Conservation (phyloP, 2,888 invertebrate species). For the Eulithis prunata region DNA sequence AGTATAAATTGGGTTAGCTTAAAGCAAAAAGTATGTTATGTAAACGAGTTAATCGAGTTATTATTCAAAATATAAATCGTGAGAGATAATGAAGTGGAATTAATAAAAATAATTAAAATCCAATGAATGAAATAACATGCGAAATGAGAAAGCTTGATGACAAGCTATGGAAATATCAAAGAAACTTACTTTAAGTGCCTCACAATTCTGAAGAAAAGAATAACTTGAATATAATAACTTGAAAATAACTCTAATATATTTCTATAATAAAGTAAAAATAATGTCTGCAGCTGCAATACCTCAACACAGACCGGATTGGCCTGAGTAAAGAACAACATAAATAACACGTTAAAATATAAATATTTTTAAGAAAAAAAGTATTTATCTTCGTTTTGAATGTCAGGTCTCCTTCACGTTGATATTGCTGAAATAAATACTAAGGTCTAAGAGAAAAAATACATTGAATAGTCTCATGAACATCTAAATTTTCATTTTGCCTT, state of each 20-base stretch:
- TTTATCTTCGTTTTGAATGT: neutral
- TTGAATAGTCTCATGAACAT: conserved; percentile 34
- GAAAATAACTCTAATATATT: conserved; percentile 7
- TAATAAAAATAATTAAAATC: neutral
- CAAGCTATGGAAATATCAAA: conserved; percentile 34
- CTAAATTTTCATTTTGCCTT: neutral
- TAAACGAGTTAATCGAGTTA: conserved; percentile 22
- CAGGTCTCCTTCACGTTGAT: conserved; percentile 1
- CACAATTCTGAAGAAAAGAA: conserved; percentile 42
- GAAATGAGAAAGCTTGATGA: conserved; percentile 38
- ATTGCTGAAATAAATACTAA: conserved; percentile 32
- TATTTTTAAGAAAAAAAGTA: neutral
- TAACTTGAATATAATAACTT: conserved; percentile 20
- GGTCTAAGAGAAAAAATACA: conserved; percentile 30
- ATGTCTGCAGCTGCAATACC: neutral
- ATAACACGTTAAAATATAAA: neutral
- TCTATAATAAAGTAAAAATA: conserved; percentile 3
- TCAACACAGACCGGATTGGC: neutral
- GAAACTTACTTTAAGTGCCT: conserved; percentile 44
- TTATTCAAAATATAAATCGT: conserved; percentile 19
- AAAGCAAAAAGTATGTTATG: conserved; percentile 13
- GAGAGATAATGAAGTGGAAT: conserved; percentile 24
- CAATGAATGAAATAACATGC: conserved; percentile 22
- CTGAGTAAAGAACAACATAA: conserved; percentile 6
- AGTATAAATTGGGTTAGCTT: conserved; percentile 26